Evolutionary conservation across 2,113 vertebrate species (phyloP).

Genomic region (Perccottus glenii): DNA sequence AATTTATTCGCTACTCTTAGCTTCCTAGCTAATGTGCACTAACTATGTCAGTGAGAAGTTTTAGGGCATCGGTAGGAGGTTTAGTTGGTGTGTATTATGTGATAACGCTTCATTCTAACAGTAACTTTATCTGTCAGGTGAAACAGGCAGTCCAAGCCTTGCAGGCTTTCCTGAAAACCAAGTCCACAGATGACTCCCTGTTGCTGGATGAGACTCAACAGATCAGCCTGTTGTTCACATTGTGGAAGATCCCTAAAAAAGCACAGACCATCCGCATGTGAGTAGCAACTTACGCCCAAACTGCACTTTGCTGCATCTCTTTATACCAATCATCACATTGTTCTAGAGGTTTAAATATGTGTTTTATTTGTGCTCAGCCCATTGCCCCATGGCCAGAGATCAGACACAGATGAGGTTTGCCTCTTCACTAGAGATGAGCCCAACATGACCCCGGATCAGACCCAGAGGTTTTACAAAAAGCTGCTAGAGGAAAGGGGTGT

Average conservation of each 20-base stretch:
- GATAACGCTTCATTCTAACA: background rate
- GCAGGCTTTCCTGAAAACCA: slow-evolving; percentile 77
- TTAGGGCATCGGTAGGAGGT: too few species aligned
- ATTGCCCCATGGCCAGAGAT: slow-evolving; percentile 83
- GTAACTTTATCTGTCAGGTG: slow-evolving; percentile 72
- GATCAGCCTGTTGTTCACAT: slow-evolving; percentile 84
- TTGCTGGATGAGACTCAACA: slow-evolving; percentile 81
- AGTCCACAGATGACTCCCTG: slow-evolving; percentile 46
- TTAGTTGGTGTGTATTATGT: background rate
- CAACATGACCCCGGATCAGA: slow-evolving; percentile 87
- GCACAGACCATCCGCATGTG: slow-evolving; percentile 84
- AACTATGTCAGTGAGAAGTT: too few species aligned
- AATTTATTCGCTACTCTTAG: background rate
- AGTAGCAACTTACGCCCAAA: slow-evolving; percentile 42
- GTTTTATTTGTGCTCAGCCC: slow-evolving; percentile 71
- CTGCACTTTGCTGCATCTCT: background rate
- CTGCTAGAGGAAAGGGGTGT: slow-evolving; percentile 82
- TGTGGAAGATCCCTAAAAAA: slow-evolving; percentile 87
- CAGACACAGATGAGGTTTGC: slow-evolving; percentile 85
- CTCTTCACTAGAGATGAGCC: slow-evolving; percentile 90
- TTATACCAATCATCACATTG: background rate
- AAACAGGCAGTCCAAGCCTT: slow-evolving; percentile 86
- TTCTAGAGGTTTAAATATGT: background rate
- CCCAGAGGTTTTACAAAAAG: slow-evolving; percentile 86
- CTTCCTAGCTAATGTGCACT: slow-evolving; percentile 17